Conservation (phyloP, 2,888 invertebrate species). For the Cataglyphis altisquamis region DNA sequence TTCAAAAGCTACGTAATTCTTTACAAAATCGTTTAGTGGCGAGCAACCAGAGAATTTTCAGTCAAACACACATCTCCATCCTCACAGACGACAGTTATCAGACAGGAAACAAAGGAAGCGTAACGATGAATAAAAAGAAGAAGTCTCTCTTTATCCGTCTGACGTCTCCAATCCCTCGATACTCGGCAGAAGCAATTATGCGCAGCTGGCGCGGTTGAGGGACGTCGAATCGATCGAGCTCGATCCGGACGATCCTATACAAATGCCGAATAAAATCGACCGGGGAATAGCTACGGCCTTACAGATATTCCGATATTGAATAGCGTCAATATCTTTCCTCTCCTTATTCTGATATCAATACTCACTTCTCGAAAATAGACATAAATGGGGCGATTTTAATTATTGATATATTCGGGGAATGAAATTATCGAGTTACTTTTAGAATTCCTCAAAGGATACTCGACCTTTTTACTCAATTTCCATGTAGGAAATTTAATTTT, state of each 20-base stretch:
- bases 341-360: conserved; percentile 30
- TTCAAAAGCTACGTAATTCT: conserved; percentile 15
- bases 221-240: conserved; percentile 41
- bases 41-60: background rate
- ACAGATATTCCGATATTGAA: conserved; percentile 4
- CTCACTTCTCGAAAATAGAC: background rate
- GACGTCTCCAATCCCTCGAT: conserved; percentile 47
- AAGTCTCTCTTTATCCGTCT: conserved; percentile 42
- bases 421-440: background rate
- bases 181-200: conserved; percentile 53
- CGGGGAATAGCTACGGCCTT: background rate
- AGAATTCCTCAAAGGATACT: background rate
- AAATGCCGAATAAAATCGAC: conserved; percentile 42
- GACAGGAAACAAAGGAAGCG: conserved; percentile 48
- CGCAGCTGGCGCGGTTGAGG: conserved; percentile 44
- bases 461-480: background rate
- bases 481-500: background rate
- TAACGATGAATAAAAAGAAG: conserved; percentile 54
- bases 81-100: conserved; percentile 50
- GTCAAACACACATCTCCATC: conserved; percentile 32
- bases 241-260: conserved; percentile 26
- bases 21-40: conserved; percentile 28
- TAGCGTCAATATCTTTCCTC: conserved; percentile 9
- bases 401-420: background rate
- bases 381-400: conserved; percentile 5